Conservation (phyloP, 1,140 invertebrate genomes). For the Teleogryllus occipitalis region DNA sequence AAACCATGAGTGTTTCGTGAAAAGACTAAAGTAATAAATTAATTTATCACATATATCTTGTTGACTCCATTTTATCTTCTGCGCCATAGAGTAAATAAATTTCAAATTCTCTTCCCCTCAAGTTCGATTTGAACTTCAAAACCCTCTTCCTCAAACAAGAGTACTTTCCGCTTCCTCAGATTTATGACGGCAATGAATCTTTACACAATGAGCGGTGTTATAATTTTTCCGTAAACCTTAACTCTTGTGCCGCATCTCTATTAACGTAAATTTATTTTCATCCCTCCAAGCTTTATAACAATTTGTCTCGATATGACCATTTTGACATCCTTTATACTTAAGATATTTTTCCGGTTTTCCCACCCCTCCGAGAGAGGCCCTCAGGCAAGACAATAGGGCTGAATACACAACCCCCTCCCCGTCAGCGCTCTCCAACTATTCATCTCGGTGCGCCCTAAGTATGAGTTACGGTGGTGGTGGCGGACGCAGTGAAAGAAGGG, state of each 20-base stretch:
- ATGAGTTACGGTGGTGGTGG: background rate
- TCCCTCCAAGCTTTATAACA: background rate
- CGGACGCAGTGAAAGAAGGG: background rate
- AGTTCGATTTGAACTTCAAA: background rate
- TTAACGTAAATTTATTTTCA: background rate
- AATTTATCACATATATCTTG: too few relatives aligned
- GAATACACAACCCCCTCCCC: background rate
- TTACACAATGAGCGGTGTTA: background rate
- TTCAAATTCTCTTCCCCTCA: background rate
- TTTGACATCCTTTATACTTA: background rate
- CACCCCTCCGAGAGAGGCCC: background rate
- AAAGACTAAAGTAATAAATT: too few relatives aligned
- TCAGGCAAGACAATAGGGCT: background rate
- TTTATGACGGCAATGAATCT: background rate
- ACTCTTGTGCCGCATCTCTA: background rate
- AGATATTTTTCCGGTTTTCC: background rate
- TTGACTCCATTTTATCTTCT: too few relatives aligned
- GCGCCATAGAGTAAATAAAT: background rate
- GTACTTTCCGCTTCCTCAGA: background rate
- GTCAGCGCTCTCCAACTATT: background rate
- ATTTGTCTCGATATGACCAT: slow-evolving; percentile 4
- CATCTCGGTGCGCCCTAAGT: background rate
- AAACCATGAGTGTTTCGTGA: too few relatives aligned
- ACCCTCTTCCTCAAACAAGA: background rate
- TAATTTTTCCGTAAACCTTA: background rate